Evolutionary conservation across 1,140 invertebrate species (phyloP).

Genomic region (Bombus breviceps): DNA sequence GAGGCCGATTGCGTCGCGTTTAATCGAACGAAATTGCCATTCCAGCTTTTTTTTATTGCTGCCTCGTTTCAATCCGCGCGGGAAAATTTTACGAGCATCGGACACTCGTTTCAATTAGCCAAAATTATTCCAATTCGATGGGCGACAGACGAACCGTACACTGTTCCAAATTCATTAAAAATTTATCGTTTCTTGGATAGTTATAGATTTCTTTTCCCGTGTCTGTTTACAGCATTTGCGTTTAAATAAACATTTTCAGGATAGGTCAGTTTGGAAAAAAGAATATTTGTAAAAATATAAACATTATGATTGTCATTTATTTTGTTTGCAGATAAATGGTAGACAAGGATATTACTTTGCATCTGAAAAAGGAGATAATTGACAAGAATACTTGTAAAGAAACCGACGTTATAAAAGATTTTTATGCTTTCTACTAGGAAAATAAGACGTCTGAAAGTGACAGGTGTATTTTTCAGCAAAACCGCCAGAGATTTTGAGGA

Average conservation of each 20-base stretch:
- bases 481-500: neutral
- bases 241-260: too few relatives aligned
- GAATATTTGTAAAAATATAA: neutral
- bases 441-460: neutral
- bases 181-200: neutral
- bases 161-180: neutral
- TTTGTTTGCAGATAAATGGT: too few relatives aligned
- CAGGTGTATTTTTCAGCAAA: neutral
- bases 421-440: neutral
- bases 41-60: neutral
- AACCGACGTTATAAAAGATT: neutral
- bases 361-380: too few relatives aligned
- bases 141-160: neutral
- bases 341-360: too few relatives aligned
- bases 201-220: neutral
- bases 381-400: neutral
- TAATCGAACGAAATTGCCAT: conserved; percentile 31
- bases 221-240: neutral
- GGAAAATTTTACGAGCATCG: conserved; percentile 23
- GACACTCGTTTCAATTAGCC: conserved; percentile 39
- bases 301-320: too few relatives aligned
- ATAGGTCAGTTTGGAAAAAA: neutral
- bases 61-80: neutral
- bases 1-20: conserved; percentile 22
- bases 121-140: conserved; percentile 49